phyloP scores from a whole-genome alignment of 1,140 invertebrate genomes.

The Euwallacea similis region DNA sequence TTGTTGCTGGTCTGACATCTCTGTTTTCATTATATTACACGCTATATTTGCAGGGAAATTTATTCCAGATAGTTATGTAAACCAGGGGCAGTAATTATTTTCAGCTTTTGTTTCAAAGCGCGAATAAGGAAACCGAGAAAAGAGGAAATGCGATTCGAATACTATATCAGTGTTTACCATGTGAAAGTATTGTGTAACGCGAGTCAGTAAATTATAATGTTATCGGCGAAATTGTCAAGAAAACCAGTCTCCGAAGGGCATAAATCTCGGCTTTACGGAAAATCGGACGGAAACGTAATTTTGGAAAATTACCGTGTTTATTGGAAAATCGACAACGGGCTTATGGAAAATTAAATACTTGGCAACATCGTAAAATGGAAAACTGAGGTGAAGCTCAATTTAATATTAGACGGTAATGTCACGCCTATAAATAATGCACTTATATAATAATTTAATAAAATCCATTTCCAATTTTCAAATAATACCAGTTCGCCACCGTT shows the following conservation, averaged over 20 bases:
- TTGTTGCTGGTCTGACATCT: not conserved
- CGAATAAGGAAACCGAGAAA: not conserved
- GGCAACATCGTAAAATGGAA: no score
- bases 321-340: no score
- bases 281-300: constrained; percentile 23
- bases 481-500: no score
- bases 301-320: constrained; percentile 13
- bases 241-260: constrained; percentile 15
- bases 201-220: constrained; percentile 19
- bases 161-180: not conserved
- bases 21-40: not conserved
- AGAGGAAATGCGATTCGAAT: not conserved
- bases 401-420: no score
- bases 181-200: constrained; percentile 8
- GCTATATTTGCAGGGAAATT: not conserved
- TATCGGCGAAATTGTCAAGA: constrained; percentile 25
- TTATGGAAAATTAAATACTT: no score
- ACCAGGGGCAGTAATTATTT: not conserved
- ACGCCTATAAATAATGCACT: no score
- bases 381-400: no score
- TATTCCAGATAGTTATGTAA: not conserved
- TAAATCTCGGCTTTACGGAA: constrained; percentile 23
- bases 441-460: no score
- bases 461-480: no score
- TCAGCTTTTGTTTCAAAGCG: not conserved